Evolutionary conservation across 2,113 vertebrate genomes (phyloP).

Genomic region (Tursiops truncatus): DNA sequence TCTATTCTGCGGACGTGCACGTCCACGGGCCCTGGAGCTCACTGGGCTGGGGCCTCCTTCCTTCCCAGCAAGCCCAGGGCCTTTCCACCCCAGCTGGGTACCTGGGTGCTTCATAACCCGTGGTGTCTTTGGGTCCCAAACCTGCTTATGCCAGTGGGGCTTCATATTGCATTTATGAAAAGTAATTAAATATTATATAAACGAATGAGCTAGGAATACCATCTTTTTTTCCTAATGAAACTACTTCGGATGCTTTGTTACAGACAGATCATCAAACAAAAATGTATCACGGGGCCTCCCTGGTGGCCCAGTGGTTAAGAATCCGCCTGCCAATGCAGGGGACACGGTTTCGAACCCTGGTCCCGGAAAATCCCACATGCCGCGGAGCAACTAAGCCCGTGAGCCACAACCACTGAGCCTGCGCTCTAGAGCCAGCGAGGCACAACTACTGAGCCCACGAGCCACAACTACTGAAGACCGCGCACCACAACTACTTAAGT

Average conservation of each 20-base stretch:
- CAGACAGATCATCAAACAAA: rapidly evolving
- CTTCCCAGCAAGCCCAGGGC: no score
- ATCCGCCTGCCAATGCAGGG: background rate
- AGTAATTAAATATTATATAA: background rate
- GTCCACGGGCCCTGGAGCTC: background rate
- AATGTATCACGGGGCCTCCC: rapidly evolving
- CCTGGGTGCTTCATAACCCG: background rate
- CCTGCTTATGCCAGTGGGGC: rapidly evolving
- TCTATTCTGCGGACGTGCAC: rapidly evolving
- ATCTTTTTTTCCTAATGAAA: background rate
- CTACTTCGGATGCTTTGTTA: background rate
- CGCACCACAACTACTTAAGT: no score
- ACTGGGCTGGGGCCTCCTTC: rapidly evolving
- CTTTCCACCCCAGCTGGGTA: no score
- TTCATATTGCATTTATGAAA: background rate
- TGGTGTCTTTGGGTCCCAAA: background rate
- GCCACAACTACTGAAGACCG: no score
- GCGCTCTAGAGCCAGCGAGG: no score
- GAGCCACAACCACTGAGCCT: no score
- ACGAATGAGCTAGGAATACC: background rate
- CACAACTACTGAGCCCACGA: no score
- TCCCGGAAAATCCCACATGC: no score
- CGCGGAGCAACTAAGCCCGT: no score
- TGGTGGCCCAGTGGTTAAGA: background rate
- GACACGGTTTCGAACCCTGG: background rate